Percentiles rank a stretch among this genome's conserved stretches.
These are phyloP conservation scores for Drosophila fulvimacula DNA, from an alignment of 2,888 invertebrate species.

Conservation along the genomic window DNA sequence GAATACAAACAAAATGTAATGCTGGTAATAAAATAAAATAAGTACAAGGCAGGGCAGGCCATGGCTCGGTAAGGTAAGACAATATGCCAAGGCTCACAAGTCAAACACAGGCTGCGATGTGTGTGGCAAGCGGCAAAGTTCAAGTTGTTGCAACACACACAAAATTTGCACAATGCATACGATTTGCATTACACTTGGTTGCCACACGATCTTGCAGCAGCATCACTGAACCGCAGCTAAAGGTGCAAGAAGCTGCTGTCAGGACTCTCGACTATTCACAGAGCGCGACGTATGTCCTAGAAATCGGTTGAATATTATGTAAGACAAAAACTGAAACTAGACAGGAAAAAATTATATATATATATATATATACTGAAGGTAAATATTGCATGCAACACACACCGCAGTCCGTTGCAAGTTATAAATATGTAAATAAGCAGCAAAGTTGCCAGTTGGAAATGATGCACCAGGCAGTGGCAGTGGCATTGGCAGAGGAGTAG, in stretches of 20 bases:
- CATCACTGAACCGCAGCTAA: constrained; percentile 17
- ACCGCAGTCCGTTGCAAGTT: constrained; percentile 44
- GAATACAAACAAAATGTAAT: constrained; percentile 55
- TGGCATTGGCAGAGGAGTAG: neutral
- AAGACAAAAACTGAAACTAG: constrained; percentile 44
- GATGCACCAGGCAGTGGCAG: constrained; percentile 24
- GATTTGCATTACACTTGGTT: constrained; percentile 66
- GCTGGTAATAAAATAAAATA: constrained; percentile 59
- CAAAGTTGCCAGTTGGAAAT: constrained; percentile 62
- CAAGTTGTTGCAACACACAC: constrained; percentile 54
- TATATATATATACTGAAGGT: constrained; percentile 37
- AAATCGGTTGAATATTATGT: constrained; percentile 71
- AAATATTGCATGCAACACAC: constrained; percentile 31
- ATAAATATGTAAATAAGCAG: constrained; percentile 78
- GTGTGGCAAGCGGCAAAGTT: constrained; percentile 23
- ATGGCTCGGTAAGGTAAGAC: constrained; percentile 50
- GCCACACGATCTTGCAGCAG: constrained; percentile 31
- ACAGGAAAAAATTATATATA: constrained; percentile 47
- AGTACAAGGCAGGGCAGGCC: constrained; percentile 38
- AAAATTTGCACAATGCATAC: constrained; percentile 72
- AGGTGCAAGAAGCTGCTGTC: constrained; percentile 11
- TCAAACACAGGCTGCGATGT: constrained; percentile 63
- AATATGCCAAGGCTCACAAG: constrained; percentile 68
- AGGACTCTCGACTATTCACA: constrained; percentile 17
- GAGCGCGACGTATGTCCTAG: constrained; percentile 19